Evolutionary conservation across 2,888 invertebrate species (phyloP), one percentile per base, ranked within the genome.

Genomic region (Erebia aethiops): DNA sequence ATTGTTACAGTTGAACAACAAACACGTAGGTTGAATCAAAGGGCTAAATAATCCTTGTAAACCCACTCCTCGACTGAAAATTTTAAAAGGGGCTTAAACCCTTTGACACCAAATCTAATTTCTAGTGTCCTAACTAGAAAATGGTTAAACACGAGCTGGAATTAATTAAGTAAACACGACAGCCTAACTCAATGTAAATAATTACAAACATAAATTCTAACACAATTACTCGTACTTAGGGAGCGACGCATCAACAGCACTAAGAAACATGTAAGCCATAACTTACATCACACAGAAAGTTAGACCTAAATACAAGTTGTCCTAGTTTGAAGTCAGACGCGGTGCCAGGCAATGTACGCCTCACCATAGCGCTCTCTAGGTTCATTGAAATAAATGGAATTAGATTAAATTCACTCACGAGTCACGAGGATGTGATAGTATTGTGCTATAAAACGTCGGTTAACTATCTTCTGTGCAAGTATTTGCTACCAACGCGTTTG

Each of bases 271-370:
- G 13, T 43, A 35, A 43, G 35, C 57, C 26, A 7, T n/a, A 62
- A 26, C 56, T 54, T 16, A 21, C 35, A 57, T 70, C 67, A 60
- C 60, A 43, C 64, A 46, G 43, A 52, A 71, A 71, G 60, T 73
- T 69, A 41, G 41, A 58, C 66, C 60, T 46, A 64, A 60, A 73
- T 70, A 46, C 71, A 71, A 65, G 65, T 11, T 61, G 68, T 57
- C 70, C 73, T 60, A 68, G 67, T 70, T 70, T 57, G 49, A 65
- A 58, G 66, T 43, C 35, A 67, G 70, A 66, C 65, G 52, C 58
- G 43, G 43, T 68, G 60, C 73, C 70, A 73, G 68, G 62, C 71
- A 69, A 54, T 73, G 71, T 64, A 65, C 70, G 56, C 67, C 61
- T 16, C 65, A 70, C 60, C 61, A 61, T 35, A 21, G 65, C 68